A percentile compares a stretch with the other conserved stretches of the same genome.
Conservation (phyloP, 2,888 invertebrate species). For the Hedya salicella region DNA sequence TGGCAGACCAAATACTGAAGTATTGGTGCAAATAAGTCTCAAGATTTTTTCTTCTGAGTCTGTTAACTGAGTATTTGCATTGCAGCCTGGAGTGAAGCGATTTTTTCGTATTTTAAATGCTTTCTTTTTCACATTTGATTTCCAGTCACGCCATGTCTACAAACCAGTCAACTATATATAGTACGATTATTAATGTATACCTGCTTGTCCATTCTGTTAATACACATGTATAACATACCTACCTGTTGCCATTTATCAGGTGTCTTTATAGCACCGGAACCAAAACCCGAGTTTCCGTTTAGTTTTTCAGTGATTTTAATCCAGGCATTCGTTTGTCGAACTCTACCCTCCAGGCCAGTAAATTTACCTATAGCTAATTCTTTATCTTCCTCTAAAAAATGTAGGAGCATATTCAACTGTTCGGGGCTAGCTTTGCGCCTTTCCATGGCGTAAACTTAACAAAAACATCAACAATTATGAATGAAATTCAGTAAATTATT, state of each 20-base stretch:
- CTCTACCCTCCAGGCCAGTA: slow-evolving; percentile 63
- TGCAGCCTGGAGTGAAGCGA: slow-evolving; percentile 64
- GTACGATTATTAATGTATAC: neutral
- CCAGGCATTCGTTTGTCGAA: slow-evolving; percentile 69
- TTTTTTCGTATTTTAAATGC: slow-evolving; percentile 69
- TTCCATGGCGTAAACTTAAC: slow-evolving; percentile 49
- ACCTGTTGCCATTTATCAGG: slow-evolving; percentile 75
- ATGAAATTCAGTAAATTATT: slow-evolving; percentile 15
- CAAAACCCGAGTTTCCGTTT: slow-evolving; percentile 68
- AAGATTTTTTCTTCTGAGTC: slow-evolving; percentile 68
- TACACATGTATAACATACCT: slow-evolving; percentile 14
- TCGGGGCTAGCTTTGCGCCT: slow-evolving; percentile 70
- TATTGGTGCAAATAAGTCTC: slow-evolving; percentile 65
- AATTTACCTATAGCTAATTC: slow-evolving; percentile 69
- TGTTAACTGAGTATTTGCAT: slow-evolving; percentile 61
- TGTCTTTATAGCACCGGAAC: slow-evolving; percentile 69
- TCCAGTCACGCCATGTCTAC: slow-evolving; percentile 72
- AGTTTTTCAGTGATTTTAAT: slow-evolving; percentile 71
- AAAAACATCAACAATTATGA: slow-evolving; percentile 24
- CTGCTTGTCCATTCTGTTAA: neutral
- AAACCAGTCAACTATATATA: slow-evolving; percentile 25
- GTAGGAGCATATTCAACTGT: slow-evolving; percentile 67
- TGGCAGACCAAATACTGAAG: slow-evolving; percentile 63
- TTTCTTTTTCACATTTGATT: slow-evolving; percentile 72
- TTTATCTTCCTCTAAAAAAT: slow-evolving; percentile 67